Conservation (phyloP, 2,888 invertebrate genomes). For the Griposia aprilina region DNA sequence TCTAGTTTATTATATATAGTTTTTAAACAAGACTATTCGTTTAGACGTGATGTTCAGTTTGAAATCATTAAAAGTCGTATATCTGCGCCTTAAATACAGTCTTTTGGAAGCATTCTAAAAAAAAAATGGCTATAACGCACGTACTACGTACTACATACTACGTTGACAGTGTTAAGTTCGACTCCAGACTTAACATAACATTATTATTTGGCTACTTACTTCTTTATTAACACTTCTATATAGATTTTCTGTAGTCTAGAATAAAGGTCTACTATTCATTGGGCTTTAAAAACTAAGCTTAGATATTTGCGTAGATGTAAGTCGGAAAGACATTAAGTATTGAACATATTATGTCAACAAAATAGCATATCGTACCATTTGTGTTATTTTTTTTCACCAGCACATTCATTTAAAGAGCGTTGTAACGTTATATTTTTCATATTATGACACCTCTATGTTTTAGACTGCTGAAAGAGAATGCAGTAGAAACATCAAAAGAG, state of each 20-base stretch:
- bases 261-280: not conserved
- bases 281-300: not conserved
- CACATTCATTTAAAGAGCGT: not conserved
- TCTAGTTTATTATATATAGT: too few relatives aligned
- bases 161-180: not conserved
- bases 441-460: constrained; percentile 4
- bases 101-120: not conserved
- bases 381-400: constrained; percentile 2
- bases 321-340: not conserved
- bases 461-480: constrained; percentile 83
- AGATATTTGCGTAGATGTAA: not conserved
- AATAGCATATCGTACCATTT: not conserved
- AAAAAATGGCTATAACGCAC: not conserved
- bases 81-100: too few relatives aligned
- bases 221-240: not conserved
- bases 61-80: too few relatives aligned
- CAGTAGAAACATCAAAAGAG: constrained; percentile 77
- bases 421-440: not conserved
- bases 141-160: not conserved
- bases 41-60: too few relatives aligned
- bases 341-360: not conserved
- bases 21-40: too few relatives aligned
- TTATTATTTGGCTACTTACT: not conserved
- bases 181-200: not conserved
- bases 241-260: not conserved